Conservation (phyloP, 2,113 vertebrate genomes). For the Pollimyrus isidori region DNA sequence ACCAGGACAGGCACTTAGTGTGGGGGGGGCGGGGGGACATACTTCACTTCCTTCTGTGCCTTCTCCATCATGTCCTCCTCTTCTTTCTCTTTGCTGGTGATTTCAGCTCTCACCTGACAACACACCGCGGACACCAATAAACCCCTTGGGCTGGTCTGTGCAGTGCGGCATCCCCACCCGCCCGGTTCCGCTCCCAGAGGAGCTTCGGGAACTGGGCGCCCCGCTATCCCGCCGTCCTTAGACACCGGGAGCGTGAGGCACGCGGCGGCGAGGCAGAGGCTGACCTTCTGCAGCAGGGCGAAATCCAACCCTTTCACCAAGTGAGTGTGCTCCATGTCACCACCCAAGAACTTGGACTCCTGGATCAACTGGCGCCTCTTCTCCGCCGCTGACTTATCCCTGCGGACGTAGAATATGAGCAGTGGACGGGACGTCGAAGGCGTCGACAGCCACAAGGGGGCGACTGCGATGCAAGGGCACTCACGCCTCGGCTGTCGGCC, state of each 20-base stretch:
- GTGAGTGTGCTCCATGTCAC: conserved; percentile 99
- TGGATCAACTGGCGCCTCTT: conserved; percentile 95
- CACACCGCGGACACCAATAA: not conserved
- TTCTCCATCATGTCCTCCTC: conserved; percentile 97
- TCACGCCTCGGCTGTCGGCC: conserved; percentile 88
- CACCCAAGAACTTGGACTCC: conserved; percentile 98
- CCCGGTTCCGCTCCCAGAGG: not conserved
- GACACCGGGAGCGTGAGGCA: not conserved
- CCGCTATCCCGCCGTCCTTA: not conserved
- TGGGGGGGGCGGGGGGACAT: conserved; percentile 35
- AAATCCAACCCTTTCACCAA: conserved; percentile 99
- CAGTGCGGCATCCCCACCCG: too few species aligned
- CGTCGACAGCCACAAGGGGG: not conserved
- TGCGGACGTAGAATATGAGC: conserved; percentile 31
- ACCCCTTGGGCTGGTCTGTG: too few species aligned
- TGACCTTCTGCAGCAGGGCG: conserved; percentile 90
- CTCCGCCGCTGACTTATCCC: conserved; percentile 93
- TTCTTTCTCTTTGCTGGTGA: conserved; percentile 94
- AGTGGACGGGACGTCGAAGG: not conserved
- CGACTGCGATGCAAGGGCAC: conserved; percentile 30
- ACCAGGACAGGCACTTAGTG: not conserved
- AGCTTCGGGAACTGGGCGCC: not conserved
- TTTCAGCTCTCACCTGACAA: conserved; percentile 86
- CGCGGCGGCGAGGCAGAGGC: not conserved
- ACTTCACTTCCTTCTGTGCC: conserved; percentile 95